Percentiles rank a stretch among this genome's conserved stretches.
These are phyloP conservation scores for Crax fasciolata DNA, from an alignment of 2,797 vertebrate species.

Conservation along the genomic window DNA sequence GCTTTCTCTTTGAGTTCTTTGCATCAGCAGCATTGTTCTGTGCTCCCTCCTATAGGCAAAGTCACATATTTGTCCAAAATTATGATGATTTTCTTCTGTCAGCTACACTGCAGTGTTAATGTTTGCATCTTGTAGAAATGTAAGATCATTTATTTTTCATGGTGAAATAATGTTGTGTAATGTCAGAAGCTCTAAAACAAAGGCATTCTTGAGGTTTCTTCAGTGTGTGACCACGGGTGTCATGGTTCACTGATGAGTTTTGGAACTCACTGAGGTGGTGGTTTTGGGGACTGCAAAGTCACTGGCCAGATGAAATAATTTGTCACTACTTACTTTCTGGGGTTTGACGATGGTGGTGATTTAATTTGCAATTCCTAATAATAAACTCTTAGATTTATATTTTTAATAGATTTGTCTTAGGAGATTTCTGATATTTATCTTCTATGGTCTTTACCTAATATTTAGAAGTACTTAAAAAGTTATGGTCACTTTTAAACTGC, in stretches of 20 bases:
- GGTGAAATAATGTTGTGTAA: not conserved
- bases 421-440: not conserved
- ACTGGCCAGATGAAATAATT: not conserved
- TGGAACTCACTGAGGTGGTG: not conserved
- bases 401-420: not conserved
- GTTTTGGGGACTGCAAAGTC: not conserved
- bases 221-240: fast-evolving
- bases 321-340: not conserved
- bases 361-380: not conserved
- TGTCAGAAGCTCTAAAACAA: not conserved
- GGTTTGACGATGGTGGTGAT: not conserved
- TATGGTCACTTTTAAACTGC: not conserved
- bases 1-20: conserved; percentile 42
- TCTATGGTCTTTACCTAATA: not conserved
- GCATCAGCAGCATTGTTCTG: conserved; percentile 12
- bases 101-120: not conserved
- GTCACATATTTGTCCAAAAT: not conserved
- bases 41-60: not conserved
- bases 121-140: not conserved
- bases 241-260: not conserved
- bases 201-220: not conserved
- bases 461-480: not conserved
- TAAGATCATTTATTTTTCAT: not conserved
- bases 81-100: not conserved
- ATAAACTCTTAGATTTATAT: not conserved